Evolutionary conservation across 1,140 invertebrate genomes (phyloP), one percentile per base, ranked within the genome.

Genomic region (Ceratosolen solmsi): DNA sequence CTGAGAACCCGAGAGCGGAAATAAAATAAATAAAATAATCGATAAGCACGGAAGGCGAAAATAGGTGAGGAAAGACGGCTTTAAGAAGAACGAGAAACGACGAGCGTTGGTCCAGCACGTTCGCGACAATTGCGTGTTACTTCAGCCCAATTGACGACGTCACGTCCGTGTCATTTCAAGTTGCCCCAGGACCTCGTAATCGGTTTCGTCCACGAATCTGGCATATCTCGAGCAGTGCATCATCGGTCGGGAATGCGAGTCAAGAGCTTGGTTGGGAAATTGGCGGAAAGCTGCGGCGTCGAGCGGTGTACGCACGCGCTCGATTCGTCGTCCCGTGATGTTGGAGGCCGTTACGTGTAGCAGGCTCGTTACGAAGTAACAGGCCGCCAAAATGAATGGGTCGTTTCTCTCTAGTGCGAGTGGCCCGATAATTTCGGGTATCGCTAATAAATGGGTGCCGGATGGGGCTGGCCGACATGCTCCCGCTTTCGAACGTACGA

Each of bases 81-180:
- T 46, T n/a, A n/a, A n/a, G 41, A 13, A 46, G 41, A 13, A 46
- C 13, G 41, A 5, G 41, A 46, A 7, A 46, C 13, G 13, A 46
- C n/a, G n/a, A 46, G 41, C 5, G 51, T 20, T 22, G 51, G 51
- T 54, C 20, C 3, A 4, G 20, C n/a, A n/a, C n/a, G n/a, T n/a
- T n/a, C n/a, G 20, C 33, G n/a, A 11, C 33, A 3, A 17, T 68
- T 36, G 63, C 63, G 63, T 68, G 33, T 38, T n/a, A 2, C 17
- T n/a, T 68, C 33, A 22, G 63, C 20, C 4, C 63, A 68, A 68
- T 68, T 68, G 38, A n/a, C 63, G 63, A 68, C 27, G 63, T 33
- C 33, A n/a, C 63, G 20, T 20, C 30, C 33, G 38, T 68, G 63
- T 68, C 63, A 33, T 38, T 68, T 68, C 33, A 1, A 36, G 63